Conservation (phyloP, 2,888 invertebrate species). For the Fragum fragum region DNA sequence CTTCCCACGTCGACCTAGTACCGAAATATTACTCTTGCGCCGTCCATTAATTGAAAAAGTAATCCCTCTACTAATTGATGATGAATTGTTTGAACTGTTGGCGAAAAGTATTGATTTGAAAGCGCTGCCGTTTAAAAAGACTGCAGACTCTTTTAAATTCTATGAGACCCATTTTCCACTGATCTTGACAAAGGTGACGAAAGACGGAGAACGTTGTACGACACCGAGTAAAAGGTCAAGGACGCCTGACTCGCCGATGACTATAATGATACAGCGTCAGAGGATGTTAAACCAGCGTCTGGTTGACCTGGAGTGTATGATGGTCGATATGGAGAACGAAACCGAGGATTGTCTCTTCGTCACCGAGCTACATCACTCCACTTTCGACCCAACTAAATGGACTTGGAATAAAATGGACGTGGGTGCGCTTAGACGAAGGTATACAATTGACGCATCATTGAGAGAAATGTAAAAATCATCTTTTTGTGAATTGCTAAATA, state of each 20-base stretch:
- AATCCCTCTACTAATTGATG: slow-evolving; percentile 37
- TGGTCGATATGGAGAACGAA: slow-evolving; percentile 51
- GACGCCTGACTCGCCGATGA: slow-evolving; percentile 55
- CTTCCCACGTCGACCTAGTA: slow-evolving; percentile 33
- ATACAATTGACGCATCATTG: slow-evolving; percentile 53
- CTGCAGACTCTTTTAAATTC: slow-evolving; percentile 46
- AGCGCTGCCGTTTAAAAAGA: slow-evolving; percentile 45
- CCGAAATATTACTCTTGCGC: slow-evolving; percentile 37
- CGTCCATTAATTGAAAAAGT: slow-evolving; percentile 47
- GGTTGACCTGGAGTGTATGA: slow-evolving; percentile 49
- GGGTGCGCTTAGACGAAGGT: slow-evolving; percentile 39
- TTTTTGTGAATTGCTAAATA: no score
- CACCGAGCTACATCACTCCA: slow-evolving; percentile 49
- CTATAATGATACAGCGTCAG: slow-evolving; percentile 44
- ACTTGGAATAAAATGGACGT: slow-evolving; percentile 54
- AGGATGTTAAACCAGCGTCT: slow-evolving; percentile 48
- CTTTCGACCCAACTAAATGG: slow-evolving; percentile 61
- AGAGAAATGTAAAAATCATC: slow-evolving; percentile 35
- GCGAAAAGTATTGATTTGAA: slow-evolving; percentile 46
- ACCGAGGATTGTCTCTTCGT: slow-evolving; percentile 47
- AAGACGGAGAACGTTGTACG: slow-evolving; percentile 29
- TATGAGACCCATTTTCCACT: slow-evolving; percentile 54
- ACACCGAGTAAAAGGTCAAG: slow-evolving; percentile 37
- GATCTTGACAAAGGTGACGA: slow-evolving; percentile 28
- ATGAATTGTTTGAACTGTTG: slow-evolving; percentile 42